Percentiles rank a stretch among this genome's conserved stretches.
These are phyloP conservation scores for Leptopilina clavipes DNA, from an alignment of 1,140 invertebrate species.

Conservation along the genomic window DNA sequence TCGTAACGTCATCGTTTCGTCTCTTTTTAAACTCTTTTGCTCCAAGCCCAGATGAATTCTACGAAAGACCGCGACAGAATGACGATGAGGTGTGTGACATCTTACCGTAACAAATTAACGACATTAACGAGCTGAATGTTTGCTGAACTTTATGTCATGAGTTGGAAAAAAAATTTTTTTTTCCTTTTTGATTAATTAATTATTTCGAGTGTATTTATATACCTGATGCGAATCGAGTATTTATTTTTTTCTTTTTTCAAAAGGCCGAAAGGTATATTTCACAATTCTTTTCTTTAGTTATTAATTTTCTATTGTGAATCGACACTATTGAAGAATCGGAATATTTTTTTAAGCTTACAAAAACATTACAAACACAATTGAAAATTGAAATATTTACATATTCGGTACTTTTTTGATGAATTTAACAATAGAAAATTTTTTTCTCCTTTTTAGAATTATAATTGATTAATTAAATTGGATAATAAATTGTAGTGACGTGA, in stretches of 20 bases:
- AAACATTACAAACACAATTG: too few species aligned
- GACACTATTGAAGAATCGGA: too few species aligned
- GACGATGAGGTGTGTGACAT: slow-evolving; percentile 1
- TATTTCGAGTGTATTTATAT: too few species aligned
- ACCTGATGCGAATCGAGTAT: slow-evolving; percentile 9
- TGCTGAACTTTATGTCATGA: slow-evolving; percentile 24
- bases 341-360: too few species aligned
- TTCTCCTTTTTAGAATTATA: too few species aligned
- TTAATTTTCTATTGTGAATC: too few species aligned
- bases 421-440: too few species aligned
- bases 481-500: too few species aligned
- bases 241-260: background rate
- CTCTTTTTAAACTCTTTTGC: background rate
- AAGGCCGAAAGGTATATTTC: background rate
- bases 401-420: too few species aligned
- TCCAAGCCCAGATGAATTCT: slow-evolving; percentile 1
- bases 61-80: slow-evolving; percentile 5
- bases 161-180: background rate
- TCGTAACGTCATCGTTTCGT: slow-evolving; percentile 19
- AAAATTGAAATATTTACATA: too few species aligned
- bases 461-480: too few species aligned
- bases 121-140: slow-evolving; percentile 18
- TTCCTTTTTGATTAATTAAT: slow-evolving; percentile 6
- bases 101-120: slow-evolving; percentile 23
- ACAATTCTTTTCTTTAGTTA: background rate